A percentile compares a stretch with the other conserved stretches of the same genome.
Conservation (phyloP, 2,113 vertebrate species). For the Grammomys surdaster region DNA sequence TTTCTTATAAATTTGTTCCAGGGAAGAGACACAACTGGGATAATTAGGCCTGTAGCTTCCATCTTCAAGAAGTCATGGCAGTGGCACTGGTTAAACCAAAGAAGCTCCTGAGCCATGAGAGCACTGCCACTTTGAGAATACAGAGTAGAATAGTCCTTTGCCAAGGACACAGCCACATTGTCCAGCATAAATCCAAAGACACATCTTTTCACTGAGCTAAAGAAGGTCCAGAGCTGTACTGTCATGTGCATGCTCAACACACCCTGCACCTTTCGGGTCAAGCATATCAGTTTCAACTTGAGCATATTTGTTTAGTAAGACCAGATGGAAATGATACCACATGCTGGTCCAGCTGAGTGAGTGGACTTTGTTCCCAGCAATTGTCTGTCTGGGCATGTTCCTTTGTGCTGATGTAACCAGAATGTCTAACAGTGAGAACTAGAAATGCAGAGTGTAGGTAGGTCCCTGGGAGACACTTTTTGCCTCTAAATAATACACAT, state of each 20-base stretch:
- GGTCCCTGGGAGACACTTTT: rapidly evolving
- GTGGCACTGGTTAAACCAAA: background rate
- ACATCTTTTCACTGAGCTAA: background rate
- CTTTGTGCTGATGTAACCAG: rapidly evolving
- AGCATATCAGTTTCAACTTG: background rate
- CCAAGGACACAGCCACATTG: no score
- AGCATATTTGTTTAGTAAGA: background rate
- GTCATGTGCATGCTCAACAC: background rate
- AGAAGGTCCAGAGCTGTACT: background rate
- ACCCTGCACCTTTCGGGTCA: background rate
- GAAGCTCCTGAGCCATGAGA: no score
- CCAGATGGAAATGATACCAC: rapidly evolving
- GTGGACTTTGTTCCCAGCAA: rapidly evolving
- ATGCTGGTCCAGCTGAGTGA: background rate
- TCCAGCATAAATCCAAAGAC: background rate
- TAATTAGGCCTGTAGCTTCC: background rate
- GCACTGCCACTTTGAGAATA: no score
- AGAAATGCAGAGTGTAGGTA: rapidly evolving
- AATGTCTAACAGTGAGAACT: rapidly evolving
- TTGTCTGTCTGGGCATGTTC: no score
- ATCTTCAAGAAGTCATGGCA: background rate
- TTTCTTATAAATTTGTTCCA: background rate
- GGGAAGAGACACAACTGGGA: background rate
- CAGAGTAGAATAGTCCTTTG: background rate
- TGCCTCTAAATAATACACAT: background rate